These are phyloP conservation scores for Salpingus planirostris DNA, from an alignment of 2,888 invertebrate genomes.

Conservation along the genomic window DNA sequence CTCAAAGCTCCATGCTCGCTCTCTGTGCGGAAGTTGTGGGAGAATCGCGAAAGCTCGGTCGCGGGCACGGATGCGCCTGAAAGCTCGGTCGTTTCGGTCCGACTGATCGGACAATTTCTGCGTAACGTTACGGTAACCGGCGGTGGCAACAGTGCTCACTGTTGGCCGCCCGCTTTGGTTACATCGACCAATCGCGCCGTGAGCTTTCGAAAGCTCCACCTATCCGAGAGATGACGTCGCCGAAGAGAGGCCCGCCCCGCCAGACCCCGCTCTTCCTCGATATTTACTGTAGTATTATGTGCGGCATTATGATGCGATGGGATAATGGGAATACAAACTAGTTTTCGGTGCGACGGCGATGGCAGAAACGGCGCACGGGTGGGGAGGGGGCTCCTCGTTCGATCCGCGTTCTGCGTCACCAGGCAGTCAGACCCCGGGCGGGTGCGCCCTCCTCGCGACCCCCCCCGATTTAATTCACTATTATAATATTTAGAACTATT, in stretches of 20 bases:
- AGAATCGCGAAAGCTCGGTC: too few relatives aligned
- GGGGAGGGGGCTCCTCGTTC: too few relatives aligned
- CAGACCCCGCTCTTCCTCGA: conserved; percentile 25
- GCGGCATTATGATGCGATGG: conserved; percentile 31
- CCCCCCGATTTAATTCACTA: too few relatives aligned
- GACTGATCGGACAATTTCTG: conserved; percentile 28
- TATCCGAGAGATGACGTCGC: conserved; percentile 19
- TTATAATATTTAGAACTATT: conserved; percentile 27
- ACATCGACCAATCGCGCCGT: conserved; percentile 32
- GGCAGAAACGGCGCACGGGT: too few relatives aligned
- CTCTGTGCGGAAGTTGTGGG: too few relatives aligned
- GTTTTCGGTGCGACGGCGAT: too few relatives aligned
- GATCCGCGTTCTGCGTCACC: too few relatives aligned
- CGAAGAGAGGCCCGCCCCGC: conserved; percentile 22
- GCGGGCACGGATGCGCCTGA: too few relatives aligned
- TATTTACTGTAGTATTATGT: conserved; percentile 40
- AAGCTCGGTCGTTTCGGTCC: too few relatives aligned
- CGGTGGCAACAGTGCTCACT: conserved; percentile 34
- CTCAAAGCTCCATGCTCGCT: too few relatives aligned
- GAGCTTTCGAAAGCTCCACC: conserved; percentile 19
- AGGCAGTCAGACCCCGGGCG: too few relatives aligned
- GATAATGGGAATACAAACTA: conserved; percentile 41
- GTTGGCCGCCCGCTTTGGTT: conserved; percentile 38
- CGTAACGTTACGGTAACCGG: conserved; percentile 32
- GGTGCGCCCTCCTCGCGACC: too few relatives aligned